phyloP scores from a whole-genome alignment of 2,113 vertebrate species.

The Gobiocypris rarus region DNA sequence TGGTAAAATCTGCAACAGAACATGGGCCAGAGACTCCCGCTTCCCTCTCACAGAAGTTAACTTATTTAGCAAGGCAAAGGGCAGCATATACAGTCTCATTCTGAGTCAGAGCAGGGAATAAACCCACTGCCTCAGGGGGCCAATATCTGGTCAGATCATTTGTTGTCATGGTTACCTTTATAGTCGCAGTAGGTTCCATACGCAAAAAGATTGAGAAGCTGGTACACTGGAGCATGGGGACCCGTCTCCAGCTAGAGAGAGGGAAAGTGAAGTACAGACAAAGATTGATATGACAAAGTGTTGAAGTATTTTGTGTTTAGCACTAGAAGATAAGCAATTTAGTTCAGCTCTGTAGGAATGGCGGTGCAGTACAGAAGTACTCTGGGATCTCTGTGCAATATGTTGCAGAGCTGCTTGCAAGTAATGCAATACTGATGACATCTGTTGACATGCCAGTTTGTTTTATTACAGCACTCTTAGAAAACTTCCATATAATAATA shows the following conservation, averaged over 20 bases:
- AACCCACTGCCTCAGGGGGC: conserved; percentile 60
- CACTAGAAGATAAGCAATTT: conserved; percentile 22
- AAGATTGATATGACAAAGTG: conserved; percentile 26
- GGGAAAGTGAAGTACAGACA: conserved; percentile 1
- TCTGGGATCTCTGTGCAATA: neutral
- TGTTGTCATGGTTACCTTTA: conserved; percentile 79
- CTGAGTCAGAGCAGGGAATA: conserved; percentile 41
- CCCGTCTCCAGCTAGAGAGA: conserved; percentile 86
- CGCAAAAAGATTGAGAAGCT: conserved; percentile 93
- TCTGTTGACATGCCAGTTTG: neutral
- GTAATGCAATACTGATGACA: conserved; percentile 7
- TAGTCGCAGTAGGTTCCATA: conserved; percentile 96
- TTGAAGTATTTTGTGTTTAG: conserved; percentile 6
- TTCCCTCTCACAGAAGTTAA: neutral
- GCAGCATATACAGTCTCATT: conserved; percentile 32
- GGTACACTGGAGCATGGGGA: conserved; percentile 90
- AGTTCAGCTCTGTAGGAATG: conserved; percentile 13
- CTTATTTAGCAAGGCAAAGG: conserved; percentile 9
- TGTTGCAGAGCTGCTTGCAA: neutral
- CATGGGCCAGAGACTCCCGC: neutral
- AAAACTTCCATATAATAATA: neutral
- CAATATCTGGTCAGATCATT: conserved; percentile 42
- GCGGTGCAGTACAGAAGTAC: neutral
- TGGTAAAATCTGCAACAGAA: conserved; percentile 4
- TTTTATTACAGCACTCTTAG: neutral